Conservation (phyloP, 2,888 invertebrate genomes). For the Ommatoiulus sabulosus region DNA sequence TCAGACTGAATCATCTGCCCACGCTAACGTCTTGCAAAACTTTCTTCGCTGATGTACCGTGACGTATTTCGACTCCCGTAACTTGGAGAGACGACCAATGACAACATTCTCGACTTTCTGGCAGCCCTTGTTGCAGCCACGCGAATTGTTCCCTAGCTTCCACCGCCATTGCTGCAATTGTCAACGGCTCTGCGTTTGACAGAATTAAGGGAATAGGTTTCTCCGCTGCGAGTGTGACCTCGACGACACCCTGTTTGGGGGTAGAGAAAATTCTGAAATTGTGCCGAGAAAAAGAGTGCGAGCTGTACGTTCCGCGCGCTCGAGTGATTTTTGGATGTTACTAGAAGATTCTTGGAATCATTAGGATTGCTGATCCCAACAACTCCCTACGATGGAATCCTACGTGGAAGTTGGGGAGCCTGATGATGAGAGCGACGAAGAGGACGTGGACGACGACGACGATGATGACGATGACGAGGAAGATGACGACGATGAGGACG, state of each 20-base stretch:
- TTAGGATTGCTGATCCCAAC: background rate
- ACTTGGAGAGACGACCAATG: background rate
- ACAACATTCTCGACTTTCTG: constrained; percentile 9
- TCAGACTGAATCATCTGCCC: constrained; percentile 13
- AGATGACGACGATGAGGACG: constrained; percentile 57
- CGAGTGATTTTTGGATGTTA: background rate
- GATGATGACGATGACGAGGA: constrained; percentile 57
- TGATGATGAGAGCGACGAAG: constrained; percentile 49
- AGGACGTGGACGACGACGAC: constrained; percentile 45
- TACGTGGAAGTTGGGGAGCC: constrained; percentile 16
- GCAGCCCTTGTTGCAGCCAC: background rate
- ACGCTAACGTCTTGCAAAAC: background rate
- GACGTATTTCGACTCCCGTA: background rate
- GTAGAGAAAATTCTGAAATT: too few species aligned
- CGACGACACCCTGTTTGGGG: background rate
- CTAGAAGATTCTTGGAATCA: background rate
- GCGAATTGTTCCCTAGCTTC: background rate
- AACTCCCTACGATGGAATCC: background rate
- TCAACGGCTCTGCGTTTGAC: background rate
- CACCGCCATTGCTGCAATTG: background rate
- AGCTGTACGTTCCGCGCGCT: background rate
- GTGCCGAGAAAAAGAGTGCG: too few species aligned
- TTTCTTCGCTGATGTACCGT: background rate
- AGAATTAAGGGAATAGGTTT: background rate
- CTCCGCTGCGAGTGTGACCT: background rate